Conservation (phyloP, 2,888 invertebrate genomes). For the Sminthurides aquaticus region DNA sequence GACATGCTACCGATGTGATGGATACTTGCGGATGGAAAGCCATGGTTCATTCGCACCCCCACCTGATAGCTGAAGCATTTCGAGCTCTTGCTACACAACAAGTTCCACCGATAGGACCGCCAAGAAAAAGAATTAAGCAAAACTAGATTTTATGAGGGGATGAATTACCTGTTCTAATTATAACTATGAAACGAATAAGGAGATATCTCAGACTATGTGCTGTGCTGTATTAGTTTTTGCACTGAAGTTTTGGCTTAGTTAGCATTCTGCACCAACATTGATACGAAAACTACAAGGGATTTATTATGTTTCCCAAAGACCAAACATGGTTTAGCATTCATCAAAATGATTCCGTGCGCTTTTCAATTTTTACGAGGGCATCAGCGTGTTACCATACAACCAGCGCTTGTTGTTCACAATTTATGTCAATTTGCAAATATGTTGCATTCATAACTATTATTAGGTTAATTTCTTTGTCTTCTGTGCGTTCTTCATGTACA, state of each 20-base stretch:
- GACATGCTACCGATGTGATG: constrained; percentile 98
- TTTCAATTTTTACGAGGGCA: not conserved
- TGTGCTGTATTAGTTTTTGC: no score
- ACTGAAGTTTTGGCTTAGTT: no score
- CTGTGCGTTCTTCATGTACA: not conserved
- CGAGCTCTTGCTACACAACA: constrained; percentile 97
- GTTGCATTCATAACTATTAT: no score
- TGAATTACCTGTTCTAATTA: constrained; percentile 5
- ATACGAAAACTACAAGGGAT: no score
- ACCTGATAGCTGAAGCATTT: constrained; percentile 97
- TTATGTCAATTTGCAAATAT: not conserved
- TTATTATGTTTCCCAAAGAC: no score
- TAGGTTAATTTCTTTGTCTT: not conserved
- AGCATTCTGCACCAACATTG: no score
- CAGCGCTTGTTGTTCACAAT: not conserved
- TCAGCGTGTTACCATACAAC: not conserved
- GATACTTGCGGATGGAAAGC: constrained; percentile 96
- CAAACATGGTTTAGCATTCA: no score
- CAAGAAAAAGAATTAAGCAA: constrained; percentile 83
- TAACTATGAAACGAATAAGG: constrained; percentile 11
- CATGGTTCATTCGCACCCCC: constrained; percentile 91
- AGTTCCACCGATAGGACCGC: constrained; percentile 96
- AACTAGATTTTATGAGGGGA: constrained; percentile 52
- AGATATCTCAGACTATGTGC: no score
- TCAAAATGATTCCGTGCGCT: no score